phyloP scores from a whole-genome alignment of 1,140 invertebrate genomes.

The Bombus haemorrhoidalis region DNA sequence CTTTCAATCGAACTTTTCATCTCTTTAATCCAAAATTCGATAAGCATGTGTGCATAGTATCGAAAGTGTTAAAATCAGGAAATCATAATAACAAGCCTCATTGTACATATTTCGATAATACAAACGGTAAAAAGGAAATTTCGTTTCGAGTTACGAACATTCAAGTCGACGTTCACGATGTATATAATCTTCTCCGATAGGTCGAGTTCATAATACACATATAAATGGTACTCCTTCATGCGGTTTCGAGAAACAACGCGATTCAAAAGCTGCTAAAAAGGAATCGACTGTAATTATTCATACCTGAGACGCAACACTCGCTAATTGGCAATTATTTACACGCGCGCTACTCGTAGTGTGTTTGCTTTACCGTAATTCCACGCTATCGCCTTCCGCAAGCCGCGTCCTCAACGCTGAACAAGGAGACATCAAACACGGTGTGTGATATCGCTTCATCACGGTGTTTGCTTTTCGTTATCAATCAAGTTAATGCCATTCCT shows the following conservation, averaged over 20 bases:
- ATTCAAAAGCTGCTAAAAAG: background rate
- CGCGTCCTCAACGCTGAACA: background rate
- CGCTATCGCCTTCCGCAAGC: constrained; percentile 3
- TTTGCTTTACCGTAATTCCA: constrained; percentile 35
- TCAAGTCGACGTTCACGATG: background rate
- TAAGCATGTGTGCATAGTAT: background rate
- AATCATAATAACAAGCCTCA: background rate
- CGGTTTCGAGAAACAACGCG: background rate
- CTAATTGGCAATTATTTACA: constrained; percentile 42
- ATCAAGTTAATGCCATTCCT: background rate
- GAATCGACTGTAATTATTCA: constrained; percentile 7
- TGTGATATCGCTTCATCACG: constrained; percentile 20
- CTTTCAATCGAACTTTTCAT: background rate
- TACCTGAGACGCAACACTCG: constrained; percentile 5
- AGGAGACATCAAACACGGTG: background rate
- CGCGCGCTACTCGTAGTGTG: constrained; percentile 11
- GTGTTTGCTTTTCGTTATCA: constrained; percentile 19
- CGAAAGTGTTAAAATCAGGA: background rate
- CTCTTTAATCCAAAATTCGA: background rate
- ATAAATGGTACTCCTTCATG: background rate
- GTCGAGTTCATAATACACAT: background rate
- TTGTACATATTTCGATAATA: constrained; percentile 1
- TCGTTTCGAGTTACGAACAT: background rate
- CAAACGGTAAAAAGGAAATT: background rate
- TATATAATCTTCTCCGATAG: background rate